Percentiles rank a stretch among this genome's conserved stretches.
Evolutionary conservation across 1,140 invertebrate species (phyloP).

Genomic region (Batillaria attramentaria): DNA sequence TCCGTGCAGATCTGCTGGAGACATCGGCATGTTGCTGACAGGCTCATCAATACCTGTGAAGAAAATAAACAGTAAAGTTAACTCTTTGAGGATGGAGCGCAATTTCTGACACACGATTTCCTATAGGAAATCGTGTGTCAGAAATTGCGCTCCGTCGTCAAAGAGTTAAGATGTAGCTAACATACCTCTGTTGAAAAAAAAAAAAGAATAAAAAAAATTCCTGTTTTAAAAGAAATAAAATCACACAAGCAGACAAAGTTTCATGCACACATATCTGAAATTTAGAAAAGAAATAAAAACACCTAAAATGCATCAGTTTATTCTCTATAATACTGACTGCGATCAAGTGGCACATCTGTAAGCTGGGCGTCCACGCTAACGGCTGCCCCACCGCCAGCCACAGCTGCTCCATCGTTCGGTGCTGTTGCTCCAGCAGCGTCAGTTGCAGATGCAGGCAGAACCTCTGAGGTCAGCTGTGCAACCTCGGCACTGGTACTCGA

Average conservation of each 20-base stretch:
- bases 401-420: neutral
- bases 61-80: too few relatives aligned
- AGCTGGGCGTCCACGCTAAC: slow-evolving; percentile 26
- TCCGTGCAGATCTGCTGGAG: slow-evolving; percentile 96
- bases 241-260: neutral
- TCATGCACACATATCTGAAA: neutral
- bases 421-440: slow-evolving; percentile 11
- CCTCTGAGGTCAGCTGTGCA: slow-evolving; percentile 52
- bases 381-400: neutral
- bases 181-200: too few relatives aligned
- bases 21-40: slow-evolving; percentile 74
- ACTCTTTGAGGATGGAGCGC: too few relatives aligned
- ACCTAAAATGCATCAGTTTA: neutral
- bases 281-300: neutral
- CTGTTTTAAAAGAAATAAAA: neutral
- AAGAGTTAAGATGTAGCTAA: too few relatives aligned
- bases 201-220: neutral
- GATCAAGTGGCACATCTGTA: slow-evolving; percentile 38
- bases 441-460: slow-evolving; percentile 26
- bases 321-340: slow-evolving; percentile 33
- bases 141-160: too few relatives aligned
- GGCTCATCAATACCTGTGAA: slow-evolving; percentile 35
- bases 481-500: slow-evolving; percentile 65
- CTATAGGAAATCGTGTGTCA: too few relatives aligned
- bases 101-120: too few relatives aligned